Percentiles rank a stretch among this genome's conserved stretches.
Conservation (phyloP, 2,113 vertebrate genomes). For the Trematocara macrostoma region DNA sequence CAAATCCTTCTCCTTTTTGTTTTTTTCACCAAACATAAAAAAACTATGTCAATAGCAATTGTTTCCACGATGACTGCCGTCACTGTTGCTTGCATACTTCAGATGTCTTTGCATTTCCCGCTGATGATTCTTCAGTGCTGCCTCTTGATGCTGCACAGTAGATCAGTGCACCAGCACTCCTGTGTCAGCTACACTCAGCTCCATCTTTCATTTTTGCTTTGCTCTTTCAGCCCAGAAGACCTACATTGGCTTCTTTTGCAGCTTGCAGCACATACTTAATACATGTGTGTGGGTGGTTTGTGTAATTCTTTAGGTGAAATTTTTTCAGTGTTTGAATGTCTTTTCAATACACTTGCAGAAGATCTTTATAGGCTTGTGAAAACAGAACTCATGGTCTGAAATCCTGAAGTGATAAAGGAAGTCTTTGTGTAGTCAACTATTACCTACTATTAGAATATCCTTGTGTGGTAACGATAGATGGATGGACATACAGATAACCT, state of each 20-base stretch:
- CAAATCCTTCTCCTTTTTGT: not conserved
- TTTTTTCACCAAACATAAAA: not conserved
- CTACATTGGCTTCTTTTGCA: not conserved
- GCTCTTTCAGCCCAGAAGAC: not conserved
- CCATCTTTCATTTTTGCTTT: not conserved
- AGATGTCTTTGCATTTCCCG: not conserved
- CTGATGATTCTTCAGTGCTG: not conserved
- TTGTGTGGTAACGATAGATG: not conserved
- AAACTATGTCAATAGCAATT: not conserved
- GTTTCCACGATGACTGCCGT: not conserved
- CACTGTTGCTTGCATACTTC: not conserved
- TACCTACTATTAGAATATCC: slow-evolving; percentile 1
- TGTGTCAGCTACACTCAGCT: not conserved
- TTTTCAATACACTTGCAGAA: slow-evolving; percentile 59
- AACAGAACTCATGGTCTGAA: slow-evolving; percentile 50
- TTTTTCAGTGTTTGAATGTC: slow-evolving; percentile 37
- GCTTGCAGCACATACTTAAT: not conserved
- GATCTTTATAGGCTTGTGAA: slow-evolving; percentile 65
- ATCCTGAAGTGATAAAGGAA: slow-evolving; percentile 44
- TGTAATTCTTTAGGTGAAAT: slow-evolving; percentile 24
- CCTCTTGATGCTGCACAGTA: not conserved
- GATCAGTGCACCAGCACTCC: not conserved
- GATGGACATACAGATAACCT: not conserved
- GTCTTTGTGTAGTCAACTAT: slow-evolving; percentile 37
- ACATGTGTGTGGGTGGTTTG: not conserved